Percentiles rank a stretch among this genome's conserved stretches.
Conservation (phyloP, 1,140 invertebrate species). For the Drosophila ficusphila region DNA sequence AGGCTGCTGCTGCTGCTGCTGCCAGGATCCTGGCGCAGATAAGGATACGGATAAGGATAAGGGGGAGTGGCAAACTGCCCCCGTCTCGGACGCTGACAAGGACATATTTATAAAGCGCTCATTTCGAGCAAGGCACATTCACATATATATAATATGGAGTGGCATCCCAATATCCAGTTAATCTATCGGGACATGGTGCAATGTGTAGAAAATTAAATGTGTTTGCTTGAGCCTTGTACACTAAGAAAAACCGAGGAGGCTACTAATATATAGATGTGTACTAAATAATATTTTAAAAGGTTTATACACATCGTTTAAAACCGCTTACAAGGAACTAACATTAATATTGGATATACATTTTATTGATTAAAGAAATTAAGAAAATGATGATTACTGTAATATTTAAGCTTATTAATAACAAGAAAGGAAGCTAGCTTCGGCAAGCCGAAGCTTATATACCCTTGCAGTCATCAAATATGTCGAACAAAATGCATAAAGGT, state of each 20-base stretch:
- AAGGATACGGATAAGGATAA: conserved; percentile 3
- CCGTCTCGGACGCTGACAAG: conserved; percentile 57
- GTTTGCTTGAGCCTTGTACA: conserved; percentile 3
- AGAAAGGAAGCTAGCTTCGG: too few species aligned
- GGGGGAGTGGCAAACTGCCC: conserved; percentile 23
- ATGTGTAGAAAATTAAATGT: conserved; percentile 74
- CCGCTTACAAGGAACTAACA: too few species aligned
- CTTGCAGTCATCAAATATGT: too few species aligned
- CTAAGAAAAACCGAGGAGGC: neutral
- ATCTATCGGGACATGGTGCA: conserved; percentile 72
- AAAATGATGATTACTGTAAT: too few species aligned
- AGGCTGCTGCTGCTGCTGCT: conserved; percentile 26
- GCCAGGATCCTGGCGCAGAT: conserved; percentile 19
- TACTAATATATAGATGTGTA: neutral
- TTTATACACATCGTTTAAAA: too few species aligned
- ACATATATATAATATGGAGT: conserved; percentile 21
- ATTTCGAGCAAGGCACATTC: conserved; percentile 33
- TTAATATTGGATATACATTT: too few species aligned
- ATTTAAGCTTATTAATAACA: too few species aligned
- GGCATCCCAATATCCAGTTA: conserved; percentile 60
- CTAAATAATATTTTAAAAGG: neutral
- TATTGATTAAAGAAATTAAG: too few species aligned
- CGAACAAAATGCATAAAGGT: too few species aligned
- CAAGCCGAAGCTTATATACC: too few species aligned
- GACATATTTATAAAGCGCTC: conserved; percentile 55